These are phyloP conservation scores for Drosophila insularis DNA, from an alignment of 1,140 invertebrate species.

Conservation along the genomic window DNA sequence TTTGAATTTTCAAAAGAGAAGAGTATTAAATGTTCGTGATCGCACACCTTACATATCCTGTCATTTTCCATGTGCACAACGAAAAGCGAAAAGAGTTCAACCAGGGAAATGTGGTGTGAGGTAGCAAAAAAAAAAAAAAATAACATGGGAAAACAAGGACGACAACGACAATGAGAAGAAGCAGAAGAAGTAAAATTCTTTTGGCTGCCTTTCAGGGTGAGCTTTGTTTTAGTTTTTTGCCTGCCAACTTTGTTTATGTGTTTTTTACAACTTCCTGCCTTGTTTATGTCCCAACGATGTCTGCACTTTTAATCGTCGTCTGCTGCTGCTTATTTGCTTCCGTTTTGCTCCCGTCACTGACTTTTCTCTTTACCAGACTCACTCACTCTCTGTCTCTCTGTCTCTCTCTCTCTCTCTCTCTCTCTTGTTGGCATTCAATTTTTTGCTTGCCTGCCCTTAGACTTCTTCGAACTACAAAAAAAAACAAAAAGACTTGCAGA, in stretches of 20 bases:
- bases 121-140: background rate
- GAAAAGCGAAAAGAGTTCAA: conserved; percentile 27
- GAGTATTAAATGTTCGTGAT: background rate
- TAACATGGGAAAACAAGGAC: conserved; percentile 15
- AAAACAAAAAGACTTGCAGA: background rate
- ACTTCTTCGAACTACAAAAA: conserved; percentile 8
- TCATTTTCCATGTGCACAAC: background rate
- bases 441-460: conserved; percentile 28
- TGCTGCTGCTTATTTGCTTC: conserved; percentile 58
- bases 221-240: conserved; percentile 56
- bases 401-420: conserved; percentile 20
- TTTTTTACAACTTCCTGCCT: conserved; percentile 63
- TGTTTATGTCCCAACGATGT: conserved; percentile 59
- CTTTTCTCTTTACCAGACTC: background rate
- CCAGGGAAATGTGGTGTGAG: too few relatives aligned
- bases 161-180: conserved; percentile 25
- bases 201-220: conserved; percentile 26
- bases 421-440: conserved; percentile 45
- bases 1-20: background rate
- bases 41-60: conserved; percentile 6
- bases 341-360: conserved; percentile 34
- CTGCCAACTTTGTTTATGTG: conserved; percentile 51
- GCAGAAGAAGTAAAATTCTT: conserved; percentile 32
- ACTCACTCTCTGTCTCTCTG: background rate
- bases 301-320: conserved; percentile 65